Conservation (phyloP, 1,140 invertebrate genomes). For the Pollicipes pollicipes region DNA sequence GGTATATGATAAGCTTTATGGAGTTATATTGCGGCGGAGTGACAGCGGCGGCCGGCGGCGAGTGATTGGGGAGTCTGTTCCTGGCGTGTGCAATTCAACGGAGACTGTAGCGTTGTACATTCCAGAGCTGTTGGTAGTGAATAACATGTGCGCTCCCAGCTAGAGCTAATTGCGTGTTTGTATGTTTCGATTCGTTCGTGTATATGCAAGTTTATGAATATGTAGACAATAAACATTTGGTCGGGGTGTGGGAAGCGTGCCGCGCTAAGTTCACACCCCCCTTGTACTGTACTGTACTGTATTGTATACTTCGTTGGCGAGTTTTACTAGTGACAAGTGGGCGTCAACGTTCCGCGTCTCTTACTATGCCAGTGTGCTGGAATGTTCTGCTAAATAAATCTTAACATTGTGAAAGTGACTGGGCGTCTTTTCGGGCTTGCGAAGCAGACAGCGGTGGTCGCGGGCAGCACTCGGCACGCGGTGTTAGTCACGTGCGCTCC, state of each 20-base stretch:
- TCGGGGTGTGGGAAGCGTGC: too few relatives aligned
- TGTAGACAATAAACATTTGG: too few relatives aligned
- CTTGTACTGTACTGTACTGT: too few relatives aligned
- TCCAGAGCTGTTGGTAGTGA: background rate
- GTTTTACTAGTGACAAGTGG: background rate
- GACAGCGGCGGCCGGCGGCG: background rate
- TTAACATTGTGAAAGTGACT: background rate
- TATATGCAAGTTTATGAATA: too few relatives aligned
- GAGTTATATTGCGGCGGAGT: background rate
- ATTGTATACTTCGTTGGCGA: background rate
- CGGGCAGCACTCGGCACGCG: too few relatives aligned
- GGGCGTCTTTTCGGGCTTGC: too few relatives aligned
- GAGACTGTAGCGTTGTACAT: background rate
- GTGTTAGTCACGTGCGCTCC: too few relatives aligned
- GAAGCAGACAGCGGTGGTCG: too few relatives aligned
- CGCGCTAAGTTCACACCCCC: too few relatives aligned
- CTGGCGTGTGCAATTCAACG: background rate
- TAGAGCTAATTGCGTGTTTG: too few relatives aligned
- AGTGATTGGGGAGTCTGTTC: background rate
- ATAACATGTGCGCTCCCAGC: background rate
- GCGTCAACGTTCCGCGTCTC: background rate
- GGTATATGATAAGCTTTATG: conserved; percentile 2
- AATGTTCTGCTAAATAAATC: conserved; percentile 2
- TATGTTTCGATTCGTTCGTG: too few relatives aligned
- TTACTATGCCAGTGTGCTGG: conserved; percentile 1